These are phyloP conservation scores for Leptura quadrifasciata DNA, from an alignment of 2,888 invertebrate species.

Conservation along the genomic window DNA sequence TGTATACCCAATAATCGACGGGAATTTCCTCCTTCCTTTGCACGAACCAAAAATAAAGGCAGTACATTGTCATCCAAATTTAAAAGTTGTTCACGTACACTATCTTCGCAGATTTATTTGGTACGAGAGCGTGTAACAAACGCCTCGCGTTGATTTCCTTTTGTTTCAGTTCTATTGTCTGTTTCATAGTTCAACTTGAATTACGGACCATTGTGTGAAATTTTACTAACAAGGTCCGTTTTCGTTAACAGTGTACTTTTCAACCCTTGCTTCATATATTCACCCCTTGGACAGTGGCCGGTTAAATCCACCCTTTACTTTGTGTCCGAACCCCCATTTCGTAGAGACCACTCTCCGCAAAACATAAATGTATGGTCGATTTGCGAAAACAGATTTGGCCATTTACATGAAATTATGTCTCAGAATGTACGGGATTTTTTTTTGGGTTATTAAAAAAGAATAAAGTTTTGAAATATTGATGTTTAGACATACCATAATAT, in stretches of 20 bases:
- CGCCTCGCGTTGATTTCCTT: conserved; percentile 56
- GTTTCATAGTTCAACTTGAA: conserved; percentile 64
- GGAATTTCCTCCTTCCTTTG: too few species aligned
- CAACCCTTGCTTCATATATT: conserved; percentile 73
- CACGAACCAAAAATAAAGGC: background rate
- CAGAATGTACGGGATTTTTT: conserved; percentile 8
- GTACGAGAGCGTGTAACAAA: conserved; percentile 46
- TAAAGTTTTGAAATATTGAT: background rate
- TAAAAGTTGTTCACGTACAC: conserved; percentile 18
- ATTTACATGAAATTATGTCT: conserved; percentile 48
- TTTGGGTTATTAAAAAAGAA: background rate
- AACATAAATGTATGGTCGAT: conserved; percentile 47
- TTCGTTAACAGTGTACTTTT: conserved; percentile 68
- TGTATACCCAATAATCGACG: too few species aligned
- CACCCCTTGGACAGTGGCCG: conserved; percentile 72
- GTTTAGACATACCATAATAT: background rate
- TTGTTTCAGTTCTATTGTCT: conserved; percentile 60
- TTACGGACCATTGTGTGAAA: conserved; percentile 64
- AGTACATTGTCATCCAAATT: background rate
- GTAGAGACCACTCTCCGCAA: conserved; percentile 55
- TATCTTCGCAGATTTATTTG: conserved; percentile 38
- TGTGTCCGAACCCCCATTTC: conserved; percentile 62
- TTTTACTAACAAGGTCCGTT: conserved; percentile 68
- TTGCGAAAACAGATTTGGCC: conserved; percentile 46
- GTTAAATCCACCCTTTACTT: conserved; percentile 69